Base-by-base conservation (phyloP, 53 echinoderm and acorn worm species). In the Temnopleurus reevesii region DNA sequence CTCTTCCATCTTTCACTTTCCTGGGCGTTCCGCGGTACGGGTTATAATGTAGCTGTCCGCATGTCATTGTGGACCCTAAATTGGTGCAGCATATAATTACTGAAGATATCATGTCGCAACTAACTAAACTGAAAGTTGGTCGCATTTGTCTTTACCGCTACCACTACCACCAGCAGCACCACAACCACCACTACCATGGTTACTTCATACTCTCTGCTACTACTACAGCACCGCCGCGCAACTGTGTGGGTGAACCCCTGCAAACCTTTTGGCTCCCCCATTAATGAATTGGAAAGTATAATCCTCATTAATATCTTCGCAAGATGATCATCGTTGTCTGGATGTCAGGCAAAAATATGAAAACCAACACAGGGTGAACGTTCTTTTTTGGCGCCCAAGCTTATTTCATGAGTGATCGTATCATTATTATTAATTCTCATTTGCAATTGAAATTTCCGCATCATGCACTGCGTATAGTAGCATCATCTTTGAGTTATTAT, bases 371-470 rank as follows among this genome's bases (percentile, higher is more conserved):
- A n/a, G 71, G 71, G 38, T 71, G 71, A 71, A 71, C 31, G 71
- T 19, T 71, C 71, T 71, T 71, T 71, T 71, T 80, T 51, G 80
- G 80, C 80, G 80, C 80, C 77, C 51, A 47, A 46, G 80, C 80
- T 80, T 49, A 80, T 80, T 80, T 80, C 80, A 49, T 13, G 77
- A 80, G 80, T 51, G 80, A 80, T 51, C 31, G 80, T 80, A 80
- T 80, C 80, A 80, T 80, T 47, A 80, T 80, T 80, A 80, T 49
- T 80, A 80, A 80, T 51, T 51, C 80, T 80, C 80, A 80, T 80
- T 80, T 80, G 51, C 80, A 80, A 80, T 71, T 30, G 71, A 71
- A 71, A 71, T 71, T 71, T 71, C 71, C 38, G 71, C 71, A 71
- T 41, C 71, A 71, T 71, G 36, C 71, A 21, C 41, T 71, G 21